phyloP scores from a whole-genome alignment of 2,888 invertebrate genomes.

The Sphaerophoria rueppellii region DNA sequence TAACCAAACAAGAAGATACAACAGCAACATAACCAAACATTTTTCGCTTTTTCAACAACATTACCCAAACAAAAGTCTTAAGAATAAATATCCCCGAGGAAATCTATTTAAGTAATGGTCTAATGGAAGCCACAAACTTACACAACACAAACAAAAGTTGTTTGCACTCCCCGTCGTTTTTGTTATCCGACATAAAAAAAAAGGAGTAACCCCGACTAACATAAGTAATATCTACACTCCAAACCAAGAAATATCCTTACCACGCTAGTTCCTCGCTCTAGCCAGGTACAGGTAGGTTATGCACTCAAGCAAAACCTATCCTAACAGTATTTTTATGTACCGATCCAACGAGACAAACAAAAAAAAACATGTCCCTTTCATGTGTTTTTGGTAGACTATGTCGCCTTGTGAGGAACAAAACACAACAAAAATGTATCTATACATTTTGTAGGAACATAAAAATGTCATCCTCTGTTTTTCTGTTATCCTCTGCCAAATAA shows the following conservation, averaged over 20 bases:
- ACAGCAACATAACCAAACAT: background rate
- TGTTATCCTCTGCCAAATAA: conserved; percentile 55
- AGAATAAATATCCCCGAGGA: conserved; percentile 16
- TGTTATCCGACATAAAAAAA: background rate
- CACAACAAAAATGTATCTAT: background rate
- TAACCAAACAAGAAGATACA: background rate
- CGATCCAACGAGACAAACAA: background rate
- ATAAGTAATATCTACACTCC: background rate
- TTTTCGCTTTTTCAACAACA: background rate
- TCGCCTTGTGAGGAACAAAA: background rate
- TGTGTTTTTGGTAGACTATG: background rate
- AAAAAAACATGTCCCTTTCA: conserved; percentile 1
- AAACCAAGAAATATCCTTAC: background rate
- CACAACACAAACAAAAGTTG: conserved; percentile 15
- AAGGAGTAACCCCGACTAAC: conserved; percentile 3
- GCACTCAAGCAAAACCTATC: conserved; percentile 24
- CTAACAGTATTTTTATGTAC: background rate
- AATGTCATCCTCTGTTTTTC: conserved; percentile 55
- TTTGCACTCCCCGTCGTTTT: conserved; percentile 13
- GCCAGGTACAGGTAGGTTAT: conserved; percentile 7
- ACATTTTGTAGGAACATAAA: conserved; percentile 53
- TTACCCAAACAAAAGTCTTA: background rate
- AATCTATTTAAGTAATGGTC: conserved; percentile 22
- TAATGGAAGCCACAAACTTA: conserved; percentile 31
- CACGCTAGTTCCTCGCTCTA: too few relatives aligned